Conservation (phyloP, 1,140 invertebrate genomes). For the Hypothenemus hampei region DNA sequence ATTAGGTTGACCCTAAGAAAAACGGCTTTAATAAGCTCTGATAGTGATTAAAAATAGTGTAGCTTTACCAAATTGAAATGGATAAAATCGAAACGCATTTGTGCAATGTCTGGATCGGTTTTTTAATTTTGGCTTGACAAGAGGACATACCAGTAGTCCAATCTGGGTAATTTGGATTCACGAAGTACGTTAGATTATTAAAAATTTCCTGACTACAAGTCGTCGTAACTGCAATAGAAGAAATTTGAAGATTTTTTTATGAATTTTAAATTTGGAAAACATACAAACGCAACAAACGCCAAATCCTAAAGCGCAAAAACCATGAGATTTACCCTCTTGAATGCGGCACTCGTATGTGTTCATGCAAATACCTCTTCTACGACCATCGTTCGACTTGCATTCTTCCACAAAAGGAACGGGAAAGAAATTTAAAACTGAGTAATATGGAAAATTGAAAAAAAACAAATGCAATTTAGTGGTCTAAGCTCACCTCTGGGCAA, state of each 20-base stretch:
- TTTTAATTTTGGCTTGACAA: constrained; percentile 65
- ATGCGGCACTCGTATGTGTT: constrained; percentile 80
- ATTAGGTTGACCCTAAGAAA: constrained; percentile 66
- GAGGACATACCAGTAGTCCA: constrained; percentile 58
- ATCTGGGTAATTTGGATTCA: constrained; percentile 75
- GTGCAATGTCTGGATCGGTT: constrained; percentile 67
- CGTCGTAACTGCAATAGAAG: constrained; percentile 58
- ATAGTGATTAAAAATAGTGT: no score
- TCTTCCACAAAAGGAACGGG: constrained; percentile 73
- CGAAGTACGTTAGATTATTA: constrained; percentile 81
- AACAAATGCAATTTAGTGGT: constrained; percentile 14
- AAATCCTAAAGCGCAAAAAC: constrained; percentile 76
- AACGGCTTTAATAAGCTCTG: neutral
- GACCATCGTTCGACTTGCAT: constrained; percentile 63
- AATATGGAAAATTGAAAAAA: no score
- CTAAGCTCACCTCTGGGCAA: constrained; percentile 27
- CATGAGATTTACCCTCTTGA: constrained; percentile 65
- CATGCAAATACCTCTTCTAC: constrained; percentile 64
- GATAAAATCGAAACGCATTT: constrained; percentile 71
- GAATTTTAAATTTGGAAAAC: constrained; percentile 43
- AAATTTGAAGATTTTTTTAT: constrained; percentile 9
- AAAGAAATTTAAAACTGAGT: constrained; percentile 75
- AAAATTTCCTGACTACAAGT: constrained; percentile 69
- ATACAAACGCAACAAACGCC: constrained; percentile 86
- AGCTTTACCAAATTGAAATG: constrained; percentile 77